Percentiles rank a stretch among this genome's conserved stretches.
Conservation (phyloP, 2,888 invertebrate species). For the Drosophila cognata region DNA sequence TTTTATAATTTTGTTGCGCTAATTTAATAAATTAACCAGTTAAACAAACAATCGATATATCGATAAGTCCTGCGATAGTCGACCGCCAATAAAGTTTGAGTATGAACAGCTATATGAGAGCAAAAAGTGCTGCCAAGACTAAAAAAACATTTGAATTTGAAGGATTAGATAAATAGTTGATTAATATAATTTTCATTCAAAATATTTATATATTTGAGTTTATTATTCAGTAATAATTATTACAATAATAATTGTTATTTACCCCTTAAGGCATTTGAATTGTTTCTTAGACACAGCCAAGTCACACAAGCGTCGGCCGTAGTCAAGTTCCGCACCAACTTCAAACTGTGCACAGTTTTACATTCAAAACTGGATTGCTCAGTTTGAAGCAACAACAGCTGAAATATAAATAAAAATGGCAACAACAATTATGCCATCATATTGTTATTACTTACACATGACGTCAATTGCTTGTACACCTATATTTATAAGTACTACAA, state of each 20-base stretch:
- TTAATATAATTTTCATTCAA: neutral
- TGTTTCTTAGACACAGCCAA: neutral
- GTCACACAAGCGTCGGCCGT: neutral
- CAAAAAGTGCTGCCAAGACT: slow-evolving; percentile 44
- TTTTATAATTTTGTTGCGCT: neutral
- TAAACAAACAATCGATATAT: neutral
- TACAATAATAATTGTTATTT: neutral
- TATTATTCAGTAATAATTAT: neutral
- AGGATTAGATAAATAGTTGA: neutral
- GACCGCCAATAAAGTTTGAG: slow-evolving; percentile 11
- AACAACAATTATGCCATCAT: slow-evolving; percentile 8
- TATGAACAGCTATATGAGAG: neutral
- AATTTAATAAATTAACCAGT: too few relatives aligned
- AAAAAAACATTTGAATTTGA: neutral
- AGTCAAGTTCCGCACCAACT: slow-evolving; percentile 15
- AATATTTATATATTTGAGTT: neutral
- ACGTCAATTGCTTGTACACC: slow-evolving; percentile 24
- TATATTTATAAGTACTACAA: slow-evolving; percentile 1
- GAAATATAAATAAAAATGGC: slow-evolving; percentile 3
- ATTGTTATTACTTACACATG: slow-evolving; percentile 20
- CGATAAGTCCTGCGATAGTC: neutral
- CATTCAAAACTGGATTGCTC: slow-evolving; percentile 14
- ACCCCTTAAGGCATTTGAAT: neutral
- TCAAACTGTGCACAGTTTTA: slow-evolving; percentile 16
- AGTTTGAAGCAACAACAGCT: slow-evolving; percentile 1